Evolutionary conservation across 1,140 invertebrate genomes (phyloP).

Genomic region (Idris sp.): DNA sequence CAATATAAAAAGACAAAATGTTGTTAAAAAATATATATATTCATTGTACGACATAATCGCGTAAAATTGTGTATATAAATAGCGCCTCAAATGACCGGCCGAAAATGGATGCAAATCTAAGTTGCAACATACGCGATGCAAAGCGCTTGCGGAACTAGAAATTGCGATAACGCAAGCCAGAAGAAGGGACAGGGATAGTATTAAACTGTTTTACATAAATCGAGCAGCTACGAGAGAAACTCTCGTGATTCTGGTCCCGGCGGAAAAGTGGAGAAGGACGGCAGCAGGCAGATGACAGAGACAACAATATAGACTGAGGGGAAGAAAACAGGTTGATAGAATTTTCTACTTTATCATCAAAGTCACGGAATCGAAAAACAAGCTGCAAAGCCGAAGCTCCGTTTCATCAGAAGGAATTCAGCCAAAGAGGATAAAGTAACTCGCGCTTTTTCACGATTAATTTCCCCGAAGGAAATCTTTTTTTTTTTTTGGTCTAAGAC

Average conservation of each 20-base stretch:
- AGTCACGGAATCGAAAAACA: conserved; percentile 64
- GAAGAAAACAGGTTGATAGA: conserved; percentile 58
- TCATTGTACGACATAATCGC: conserved; percentile 35
- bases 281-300: conserved; percentile 8
- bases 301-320: too few species aligned
- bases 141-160: conserved; percentile 63
- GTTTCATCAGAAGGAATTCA: conserved; percentile 61
- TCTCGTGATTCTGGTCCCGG: conserved; percentile 59
- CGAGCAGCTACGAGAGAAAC: conserved; percentile 62
- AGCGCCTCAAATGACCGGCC: conserved; percentile 61
- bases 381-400: conserved; percentile 56
- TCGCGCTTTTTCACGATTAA: conserved; percentile 62
- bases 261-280: conserved; percentile 3
- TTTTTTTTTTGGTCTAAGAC: conserved; percentile 30
- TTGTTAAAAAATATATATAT: conserved; percentile 23
- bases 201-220: conserved; percentile 74
- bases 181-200: conserved; percentile 59
- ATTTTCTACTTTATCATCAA: conserved; percentile 64
- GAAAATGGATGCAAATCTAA: conserved; percentile 67
- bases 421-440: conserved; percentile 59
- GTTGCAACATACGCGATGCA: conserved; percentile 56
- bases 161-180: conserved; percentile 66
- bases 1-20: conserved; percentile 9
- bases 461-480: conserved; percentile 54
- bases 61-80: conserved; percentile 54